These are phyloP conservation scores for Myiozetetes cayanensis DNA, from an alignment of 2,113 vertebrate genomes.

Conservation along the genomic window DNA sequence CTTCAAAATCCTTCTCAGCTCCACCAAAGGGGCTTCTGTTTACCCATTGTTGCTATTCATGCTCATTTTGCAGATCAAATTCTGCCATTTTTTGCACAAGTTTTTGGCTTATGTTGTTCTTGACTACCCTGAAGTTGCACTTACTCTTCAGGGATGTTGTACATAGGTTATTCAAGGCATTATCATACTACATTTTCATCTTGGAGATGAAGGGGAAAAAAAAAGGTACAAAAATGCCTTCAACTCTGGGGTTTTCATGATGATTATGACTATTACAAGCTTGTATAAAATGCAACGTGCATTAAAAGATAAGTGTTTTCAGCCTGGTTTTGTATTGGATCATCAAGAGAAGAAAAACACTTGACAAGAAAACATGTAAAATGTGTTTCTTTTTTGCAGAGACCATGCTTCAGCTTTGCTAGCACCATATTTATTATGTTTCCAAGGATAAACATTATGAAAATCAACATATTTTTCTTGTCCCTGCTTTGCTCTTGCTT, in stretches of 20 bases:
- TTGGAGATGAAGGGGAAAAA: background rate
- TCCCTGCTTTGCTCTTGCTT: background rate
- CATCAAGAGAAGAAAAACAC: background rate
- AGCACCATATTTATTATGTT: background rate
- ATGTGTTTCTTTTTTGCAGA: background rate
- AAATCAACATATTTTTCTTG: background rate
- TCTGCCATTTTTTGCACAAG: background rate
- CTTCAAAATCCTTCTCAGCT: background rate
- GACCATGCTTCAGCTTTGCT: background rate
- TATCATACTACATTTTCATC: background rate
- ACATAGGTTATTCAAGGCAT: background rate
- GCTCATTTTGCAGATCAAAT: background rate
- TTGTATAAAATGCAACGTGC: background rate
- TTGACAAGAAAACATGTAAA: background rate
- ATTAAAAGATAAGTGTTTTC: background rate
- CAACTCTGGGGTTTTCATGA: fast-evolving
- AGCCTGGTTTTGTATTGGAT: background rate
- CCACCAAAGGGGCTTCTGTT: background rate
- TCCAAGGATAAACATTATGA: background rate
- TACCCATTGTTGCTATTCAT: background rate
- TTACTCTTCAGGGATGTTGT: background rate
- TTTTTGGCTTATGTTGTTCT: background rate
- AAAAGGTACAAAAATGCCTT: background rate
- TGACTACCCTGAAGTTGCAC: background rate
- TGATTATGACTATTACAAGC: background rate